phyloP scores from a whole-genome alignment of 2,113 vertebrate genomes.

The Euleptes europaea region DNA sequence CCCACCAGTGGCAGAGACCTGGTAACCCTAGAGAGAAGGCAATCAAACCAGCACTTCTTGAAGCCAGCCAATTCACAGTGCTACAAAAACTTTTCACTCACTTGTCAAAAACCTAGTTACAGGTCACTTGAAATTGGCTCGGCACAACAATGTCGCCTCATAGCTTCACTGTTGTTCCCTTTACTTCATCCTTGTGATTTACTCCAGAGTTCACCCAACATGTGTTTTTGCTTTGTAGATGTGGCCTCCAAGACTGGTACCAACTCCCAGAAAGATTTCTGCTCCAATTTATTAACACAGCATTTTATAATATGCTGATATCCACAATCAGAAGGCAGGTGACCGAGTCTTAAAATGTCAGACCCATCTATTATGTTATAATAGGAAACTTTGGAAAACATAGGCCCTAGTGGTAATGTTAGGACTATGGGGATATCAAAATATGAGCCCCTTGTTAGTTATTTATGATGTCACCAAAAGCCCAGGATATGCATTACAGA shows the following conservation, averaged over 20 bases:
- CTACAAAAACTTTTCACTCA: neutral
- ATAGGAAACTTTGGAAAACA: slow-evolving; percentile 15
- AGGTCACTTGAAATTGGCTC: neutral
- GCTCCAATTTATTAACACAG: neutral
- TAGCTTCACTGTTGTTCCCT: neutral
- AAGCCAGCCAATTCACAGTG: neutral
- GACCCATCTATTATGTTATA: slow-evolving; percentile 5
- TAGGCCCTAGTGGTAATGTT: neutral
- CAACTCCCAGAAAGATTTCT: neutral
- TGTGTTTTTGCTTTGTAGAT: neutral
- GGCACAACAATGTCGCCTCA: neutral
- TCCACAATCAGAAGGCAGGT: neutral
- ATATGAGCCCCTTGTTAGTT: neutral
- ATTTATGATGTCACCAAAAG: slow-evolving; percentile 20
- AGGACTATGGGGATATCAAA: slow-evolving; percentile 9
- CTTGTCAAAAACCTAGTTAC: neutral
- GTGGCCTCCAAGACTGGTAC: neutral
- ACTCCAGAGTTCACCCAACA: neutral
- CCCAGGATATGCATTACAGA: neutral
- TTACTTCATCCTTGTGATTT: neutral
- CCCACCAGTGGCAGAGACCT: too few relatives aligned
- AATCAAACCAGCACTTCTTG: too few relatives aligned
- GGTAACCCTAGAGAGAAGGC: too few relatives aligned
- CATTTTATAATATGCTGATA: slow-evolving; percentile 3
- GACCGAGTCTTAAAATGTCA: slow-evolving; percentile 21